Evolutionary conservation across 2,113 vertebrate genomes (phyloP), one percentile per base, ranked within the genome.

Genomic region (Micronycteris hirsuta): DNA sequence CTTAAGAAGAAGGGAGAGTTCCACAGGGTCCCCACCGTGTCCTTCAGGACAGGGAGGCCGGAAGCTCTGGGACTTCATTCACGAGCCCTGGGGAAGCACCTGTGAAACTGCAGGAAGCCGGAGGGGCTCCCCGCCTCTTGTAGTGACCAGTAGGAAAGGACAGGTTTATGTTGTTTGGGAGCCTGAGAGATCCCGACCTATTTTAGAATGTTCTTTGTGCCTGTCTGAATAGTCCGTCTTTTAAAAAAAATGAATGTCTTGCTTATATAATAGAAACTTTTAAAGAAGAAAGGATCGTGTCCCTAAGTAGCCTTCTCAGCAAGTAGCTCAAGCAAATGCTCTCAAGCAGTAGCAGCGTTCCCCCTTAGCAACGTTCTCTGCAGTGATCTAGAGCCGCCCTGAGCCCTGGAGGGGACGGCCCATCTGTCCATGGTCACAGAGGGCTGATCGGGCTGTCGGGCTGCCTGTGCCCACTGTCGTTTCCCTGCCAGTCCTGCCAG

Each of bases 401-500:
- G 49, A 85, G 31, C n/a, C 47, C 67, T 19, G 19, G 19, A 33
- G 31, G 54, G 33, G 22, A 12, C 12, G 36, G 47, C 54, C 67
- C 5, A 28, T 4, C 45, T 54, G 19, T 36, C 20, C 80, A 33
- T 47, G 15, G 52, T 52, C 65, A 38, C n/a, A 22, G 19, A 15
- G 49, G 65, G 43, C 8, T 22, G 20, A 8, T 56, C 19, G 38
- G 41, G 11, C 49, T 17, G 36, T 52, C 2, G 3, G 38, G 52
- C 67, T 71, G 77, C 74, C 84, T 1, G 19, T 87, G 74, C 63
- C 87, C 45, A 45, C 87, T 12, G 1, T 43, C 7, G 0, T 38
- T 36, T 74, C 47, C 77, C 82, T 71, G 36, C 67, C 98, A 99
- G 99, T 99, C 99, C 11, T 99, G 99, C 98, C 99, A 99, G 98